Conservation (phyloP, 2,797 vertebrate genomes). For the Pipistrellus kuhlii region DNA sequence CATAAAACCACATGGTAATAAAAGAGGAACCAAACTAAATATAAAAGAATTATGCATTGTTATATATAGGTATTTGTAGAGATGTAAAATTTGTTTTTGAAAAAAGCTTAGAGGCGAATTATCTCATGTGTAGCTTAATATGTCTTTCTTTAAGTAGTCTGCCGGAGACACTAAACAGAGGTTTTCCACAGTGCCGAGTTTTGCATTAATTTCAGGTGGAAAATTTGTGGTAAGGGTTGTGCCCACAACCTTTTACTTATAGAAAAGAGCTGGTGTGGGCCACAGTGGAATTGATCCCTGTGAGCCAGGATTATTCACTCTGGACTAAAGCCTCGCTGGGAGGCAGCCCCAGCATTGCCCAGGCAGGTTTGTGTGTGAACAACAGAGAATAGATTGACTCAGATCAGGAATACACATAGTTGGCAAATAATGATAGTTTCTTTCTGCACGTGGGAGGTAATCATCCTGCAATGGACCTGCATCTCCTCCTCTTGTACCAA, state of each 20-base stretch:
- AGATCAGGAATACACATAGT: background rate
- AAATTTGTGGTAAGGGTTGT: slow-evolving; percentile 34
- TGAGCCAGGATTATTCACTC: background rate
- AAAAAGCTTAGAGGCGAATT: background rate
- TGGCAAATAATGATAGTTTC: background rate
- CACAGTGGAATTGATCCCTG: background rate
- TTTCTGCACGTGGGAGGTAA: background rate
- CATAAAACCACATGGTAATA: slow-evolving; percentile 17
- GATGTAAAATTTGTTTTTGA: background rate
- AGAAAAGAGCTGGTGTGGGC: background rate
- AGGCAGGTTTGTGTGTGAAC: background rate
- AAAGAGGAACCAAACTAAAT: slow-evolving; percentile 35
- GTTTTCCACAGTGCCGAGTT: background rate
- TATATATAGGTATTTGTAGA: background rate
- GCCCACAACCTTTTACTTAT: background rate
- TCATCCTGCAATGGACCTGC: too few species aligned
- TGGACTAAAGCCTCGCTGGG: background rate
- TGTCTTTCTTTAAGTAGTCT: background rate
- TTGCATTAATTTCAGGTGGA: background rate
- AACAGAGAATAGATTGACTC: background rate
- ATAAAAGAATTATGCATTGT: background rate
- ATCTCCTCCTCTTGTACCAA: background rate
- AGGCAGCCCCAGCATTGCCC: background rate
- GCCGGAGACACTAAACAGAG: background rate
- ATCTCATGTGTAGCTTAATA: background rate